Percentiles rank a stretch among this genome's conserved stretches.
Evolutionary conservation across 2,888 invertebrate species (phyloP).

Genomic region (Melanostoma mellinum): DNA sequence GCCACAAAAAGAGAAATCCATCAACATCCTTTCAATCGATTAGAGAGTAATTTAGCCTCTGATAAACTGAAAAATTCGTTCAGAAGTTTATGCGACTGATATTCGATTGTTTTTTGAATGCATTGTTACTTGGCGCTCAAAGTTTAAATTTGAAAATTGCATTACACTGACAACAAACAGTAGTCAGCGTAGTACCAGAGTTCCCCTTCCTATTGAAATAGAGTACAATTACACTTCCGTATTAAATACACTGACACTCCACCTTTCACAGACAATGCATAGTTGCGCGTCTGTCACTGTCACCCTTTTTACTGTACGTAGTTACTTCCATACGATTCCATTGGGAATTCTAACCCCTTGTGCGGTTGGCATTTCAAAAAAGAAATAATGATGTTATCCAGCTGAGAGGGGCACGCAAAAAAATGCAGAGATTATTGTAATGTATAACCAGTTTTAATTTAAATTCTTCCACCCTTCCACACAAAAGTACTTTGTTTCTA

Average conservation of each 20-base stretch:
- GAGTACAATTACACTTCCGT: slow-evolving; percentile 31
- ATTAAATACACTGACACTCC: slow-evolving; percentile 10
- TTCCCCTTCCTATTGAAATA: neutral
- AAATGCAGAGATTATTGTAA: slow-evolving; percentile 3
- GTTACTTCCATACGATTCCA: neutral
- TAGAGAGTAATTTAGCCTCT: no score
- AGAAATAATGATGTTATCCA: neutral
- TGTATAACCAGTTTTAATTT: slow-evolving; percentile 14
- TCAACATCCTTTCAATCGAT: no score
- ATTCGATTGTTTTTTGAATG: no score
- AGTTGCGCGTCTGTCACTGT: slow-evolving; percentile 9
- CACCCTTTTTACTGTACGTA: neutral
- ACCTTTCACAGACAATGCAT: slow-evolving; percentile 19
- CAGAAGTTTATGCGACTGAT: no score
- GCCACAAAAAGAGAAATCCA: no score
- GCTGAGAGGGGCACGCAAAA: slow-evolving; percentile 5
- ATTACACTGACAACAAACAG: neutral
- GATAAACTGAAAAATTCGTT: no score
- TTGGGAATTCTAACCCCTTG: slow-evolving; percentile 13
- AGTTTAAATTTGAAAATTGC: neutral
- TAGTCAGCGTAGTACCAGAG: neutral
- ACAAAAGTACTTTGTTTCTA: neutral
- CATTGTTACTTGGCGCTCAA: neutral
- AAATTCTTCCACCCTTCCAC: slow-evolving; percentile 13
- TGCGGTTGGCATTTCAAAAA: slow-evolving; percentile 2